Conservation (phyloP, 2,797 vertebrate species). For the Leuciscus waleckii region DNA sequence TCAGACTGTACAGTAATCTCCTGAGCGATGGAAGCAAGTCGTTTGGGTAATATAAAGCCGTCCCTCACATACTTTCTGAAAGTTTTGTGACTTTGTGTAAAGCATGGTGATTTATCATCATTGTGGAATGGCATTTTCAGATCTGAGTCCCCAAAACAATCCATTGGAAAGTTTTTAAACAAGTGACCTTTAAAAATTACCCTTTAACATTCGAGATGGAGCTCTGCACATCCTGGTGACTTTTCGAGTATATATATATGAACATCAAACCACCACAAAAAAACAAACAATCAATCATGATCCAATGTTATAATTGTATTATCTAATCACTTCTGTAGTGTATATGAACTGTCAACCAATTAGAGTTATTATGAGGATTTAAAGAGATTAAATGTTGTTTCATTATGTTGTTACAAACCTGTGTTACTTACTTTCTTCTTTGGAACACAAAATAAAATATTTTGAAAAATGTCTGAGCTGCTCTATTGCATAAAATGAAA, state of each 20-base stretch:
- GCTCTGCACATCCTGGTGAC: neutral
- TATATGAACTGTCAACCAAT: neutral
- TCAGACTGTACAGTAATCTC: slow-evolving; percentile 30
- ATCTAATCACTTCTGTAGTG: neutral
- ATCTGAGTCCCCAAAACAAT: slow-evolving; percentile 19
- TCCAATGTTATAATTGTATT: neutral
- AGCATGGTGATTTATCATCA: slow-evolving; percentile 37
- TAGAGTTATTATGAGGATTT: neutral
- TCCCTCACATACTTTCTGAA: slow-evolving; percentile 19
- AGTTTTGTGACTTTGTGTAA: slow-evolving; percentile 2
- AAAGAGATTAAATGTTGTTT: neutral
- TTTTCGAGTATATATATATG: neutral
- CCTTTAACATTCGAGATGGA: neutral
- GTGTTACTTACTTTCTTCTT: neutral
- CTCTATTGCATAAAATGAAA: neutral
- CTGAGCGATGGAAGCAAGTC: neutral
- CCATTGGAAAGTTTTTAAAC: slow-evolving; percentile 36
- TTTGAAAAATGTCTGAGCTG: neutral
- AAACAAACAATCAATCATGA: neutral
- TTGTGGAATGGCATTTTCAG: slow-evolving; percentile 39
- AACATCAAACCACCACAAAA: neutral
- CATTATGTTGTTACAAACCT: neutral
- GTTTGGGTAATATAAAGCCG: slow-evolving; percentile 12
- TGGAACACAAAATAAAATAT: neutral
- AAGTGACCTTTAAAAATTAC: slow-evolving; percentile 35